Conservation (phyloP, 2,888 invertebrate genomes). For the Spilarctia lutea region DNA sequence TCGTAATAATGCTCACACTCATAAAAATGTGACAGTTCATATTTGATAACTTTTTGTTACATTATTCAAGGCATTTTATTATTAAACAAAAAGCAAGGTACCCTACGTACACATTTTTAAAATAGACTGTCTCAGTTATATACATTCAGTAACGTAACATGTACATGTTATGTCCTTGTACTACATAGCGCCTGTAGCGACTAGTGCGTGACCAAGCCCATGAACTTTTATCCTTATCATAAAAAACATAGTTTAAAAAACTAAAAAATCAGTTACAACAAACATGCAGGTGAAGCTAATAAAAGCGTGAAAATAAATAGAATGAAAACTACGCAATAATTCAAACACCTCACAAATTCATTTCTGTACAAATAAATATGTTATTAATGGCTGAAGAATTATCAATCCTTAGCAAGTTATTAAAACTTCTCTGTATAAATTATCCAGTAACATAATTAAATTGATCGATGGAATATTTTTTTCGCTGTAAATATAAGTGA, state of each 20-base stretch:
- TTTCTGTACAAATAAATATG: not conserved
- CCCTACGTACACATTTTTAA: not conserved
- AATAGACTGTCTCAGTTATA: not conserved
- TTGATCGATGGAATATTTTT: constrained; percentile 49
- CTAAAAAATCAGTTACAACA: too few relatives aligned
- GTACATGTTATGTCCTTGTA: not conserved
- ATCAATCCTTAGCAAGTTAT: constrained; percentile 40
- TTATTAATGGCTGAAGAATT: constrained; percentile 14
- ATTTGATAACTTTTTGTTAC: not conserved
- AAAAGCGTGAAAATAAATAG: not conserved
- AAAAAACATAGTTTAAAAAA: not conserved
- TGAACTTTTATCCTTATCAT: not conserved
- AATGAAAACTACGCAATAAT: not conserved
- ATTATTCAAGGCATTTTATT: not conserved
- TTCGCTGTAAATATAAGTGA: constrained; percentile 25
- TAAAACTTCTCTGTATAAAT: constrained; percentile 44
- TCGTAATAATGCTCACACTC: not conserved
- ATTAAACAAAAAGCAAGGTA: not conserved
- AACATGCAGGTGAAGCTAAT: too few relatives aligned
- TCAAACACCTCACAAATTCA: not conserved
- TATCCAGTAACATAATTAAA: constrained; percentile 51
- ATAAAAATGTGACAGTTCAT: not conserved
- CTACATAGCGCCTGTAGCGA: not conserved
- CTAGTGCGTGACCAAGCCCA: not conserved
- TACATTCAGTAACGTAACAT: not conserved